A percentile compares a stretch with the other conserved stretches of the same genome.
Conservation (phyloP, 92 coral and sea anemone genomes). For the Montipora capitata region DNA sequence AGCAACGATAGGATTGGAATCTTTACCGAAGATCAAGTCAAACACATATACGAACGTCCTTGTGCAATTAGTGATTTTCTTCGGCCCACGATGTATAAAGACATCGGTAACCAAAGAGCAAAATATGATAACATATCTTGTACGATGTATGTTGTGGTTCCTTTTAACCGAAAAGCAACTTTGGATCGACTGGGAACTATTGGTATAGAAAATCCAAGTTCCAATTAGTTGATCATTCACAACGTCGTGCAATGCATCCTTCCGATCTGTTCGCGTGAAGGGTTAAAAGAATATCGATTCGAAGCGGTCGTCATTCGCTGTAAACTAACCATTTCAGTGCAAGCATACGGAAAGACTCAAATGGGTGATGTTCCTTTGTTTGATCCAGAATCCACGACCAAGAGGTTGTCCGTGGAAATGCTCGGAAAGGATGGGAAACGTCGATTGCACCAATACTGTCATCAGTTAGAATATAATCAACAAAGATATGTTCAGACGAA, state of each 20-base stretch:
- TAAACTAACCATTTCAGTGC: conserved; percentile 8
- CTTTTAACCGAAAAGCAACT: conserved; percentile 11
- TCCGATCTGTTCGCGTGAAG: background rate
- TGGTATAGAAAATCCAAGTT: background rate
- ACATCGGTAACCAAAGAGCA: conserved; percentile 6
- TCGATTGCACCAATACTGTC: background rate
- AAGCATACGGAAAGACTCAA: background rate
- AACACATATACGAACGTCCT: conserved; percentile 10
- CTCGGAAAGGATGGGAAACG: background rate
- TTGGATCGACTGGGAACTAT: background rate
- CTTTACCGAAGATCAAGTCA: background rate
- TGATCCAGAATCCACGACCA: conserved; percentile 20
- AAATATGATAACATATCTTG: conserved; percentile 10
- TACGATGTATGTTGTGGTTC: background rate
- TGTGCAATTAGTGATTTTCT: conserved; percentile 6
- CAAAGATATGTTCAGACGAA: background rate
- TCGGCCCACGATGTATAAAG: background rate
- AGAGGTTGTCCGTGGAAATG: conserved; percentile 1
- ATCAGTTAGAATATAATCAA: background rate
- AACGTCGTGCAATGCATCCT: conserved; percentile 19
- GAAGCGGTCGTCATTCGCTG: conserved; percentile 20
- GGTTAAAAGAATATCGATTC: conserved; percentile 10
- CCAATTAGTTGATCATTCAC: background rate
- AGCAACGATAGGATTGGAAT: background rate
- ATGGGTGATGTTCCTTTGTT: background rate